Conservation (phyloP, 2,888 invertebrate genomes). For the Eremobia ochroleuca region DNA sequence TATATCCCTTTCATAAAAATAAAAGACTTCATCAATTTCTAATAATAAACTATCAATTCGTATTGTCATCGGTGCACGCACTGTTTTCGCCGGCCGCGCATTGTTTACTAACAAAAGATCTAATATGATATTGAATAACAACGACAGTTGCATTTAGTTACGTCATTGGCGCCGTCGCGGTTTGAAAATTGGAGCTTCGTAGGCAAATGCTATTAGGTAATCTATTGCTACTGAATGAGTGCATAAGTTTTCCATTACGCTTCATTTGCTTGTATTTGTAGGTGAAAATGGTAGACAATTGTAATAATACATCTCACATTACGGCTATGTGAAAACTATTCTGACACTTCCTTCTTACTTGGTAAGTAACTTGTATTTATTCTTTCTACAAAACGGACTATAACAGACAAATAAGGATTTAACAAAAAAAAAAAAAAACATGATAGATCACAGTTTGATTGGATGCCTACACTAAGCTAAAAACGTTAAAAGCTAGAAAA, state of each 20-base stretch:
- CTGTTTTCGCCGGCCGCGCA: conserved; percentile 28
- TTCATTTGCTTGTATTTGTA: conserved; percentile 19
- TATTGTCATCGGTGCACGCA: conserved; percentile 22
- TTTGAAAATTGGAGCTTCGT: conserved; percentile 24
- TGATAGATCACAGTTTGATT: neutral
- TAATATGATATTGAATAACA: conserved; percentile 49
- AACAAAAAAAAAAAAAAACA: neutral
- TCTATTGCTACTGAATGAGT: neutral
- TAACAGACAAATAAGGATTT: neutral
- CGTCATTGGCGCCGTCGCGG: conserved; percentile 39
- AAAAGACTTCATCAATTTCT: conserved; percentile 42
- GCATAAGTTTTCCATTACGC: conserved; percentile 20
- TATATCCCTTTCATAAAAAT: conserved; percentile 39
- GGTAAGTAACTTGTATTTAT: neutral
- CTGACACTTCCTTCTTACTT: neutral
- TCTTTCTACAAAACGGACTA: neutral
- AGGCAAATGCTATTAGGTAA: conserved; percentile 3
- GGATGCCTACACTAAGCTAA: neutral
- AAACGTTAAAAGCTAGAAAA: neutral
- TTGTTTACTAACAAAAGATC: conserved; percentile 58
- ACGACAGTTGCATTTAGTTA: conserved; percentile 41
- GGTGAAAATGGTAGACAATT: neutral
- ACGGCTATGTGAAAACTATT: conserved; percentile 3
- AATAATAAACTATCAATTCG: conserved; percentile 15
- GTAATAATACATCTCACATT: neutral